Conservation (phyloP, 2,113 vertebrate genomes). For the Choloepus hoffmanni region DNA sequence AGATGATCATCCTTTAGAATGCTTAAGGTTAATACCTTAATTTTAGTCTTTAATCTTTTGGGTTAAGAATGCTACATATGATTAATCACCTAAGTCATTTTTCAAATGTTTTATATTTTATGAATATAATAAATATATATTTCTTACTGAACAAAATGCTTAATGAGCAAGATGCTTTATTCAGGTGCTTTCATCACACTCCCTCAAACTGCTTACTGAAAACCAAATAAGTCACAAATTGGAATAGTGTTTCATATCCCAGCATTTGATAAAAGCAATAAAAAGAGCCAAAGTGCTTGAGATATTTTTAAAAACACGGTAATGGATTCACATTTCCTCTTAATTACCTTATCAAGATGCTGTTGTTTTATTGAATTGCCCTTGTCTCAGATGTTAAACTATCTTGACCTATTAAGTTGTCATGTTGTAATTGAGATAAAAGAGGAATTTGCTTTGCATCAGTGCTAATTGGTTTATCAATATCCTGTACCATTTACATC, state of each 20-base stretch:
- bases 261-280: constrained; percentile 77
- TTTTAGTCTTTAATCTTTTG: constrained; percentile 66
- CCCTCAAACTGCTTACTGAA: constrained; percentile 57
- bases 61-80: constrained; percentile 55
- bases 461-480: constrained; percentile 94
- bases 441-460: constrained; percentile 93
- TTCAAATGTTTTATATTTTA: constrained; percentile 70
- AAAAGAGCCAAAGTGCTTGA: constrained; percentile 79
- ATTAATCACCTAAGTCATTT: constrained; percentile 72
- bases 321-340: constrained; percentile 90
- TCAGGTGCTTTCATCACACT: constrained; percentile 48
- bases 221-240: constrained; percentile 52
- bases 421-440: constrained; percentile 94
- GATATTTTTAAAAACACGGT: constrained; percentile 82
- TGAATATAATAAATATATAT: constrained; percentile 63
- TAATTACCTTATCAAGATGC: constrained; percentile 92
- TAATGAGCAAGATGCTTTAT: constrained; percentile 53
- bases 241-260: constrained; percentile 36
- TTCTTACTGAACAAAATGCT: constrained; percentile 67
- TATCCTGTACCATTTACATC: constrained; percentile 91
- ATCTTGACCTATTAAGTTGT: constrained; percentile 93
- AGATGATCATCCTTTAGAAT: constrained; percentile 49
- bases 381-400: constrained; percentile 93
- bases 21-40: constrained; percentile 73
- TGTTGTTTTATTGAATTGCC: constrained; percentile 92